Percentiles rank a stretch among this genome's conserved stretches.
Evolutionary conservation across 2,888 invertebrate species (phyloP).

Genomic region (Drosophila aldrichi): DNA sequence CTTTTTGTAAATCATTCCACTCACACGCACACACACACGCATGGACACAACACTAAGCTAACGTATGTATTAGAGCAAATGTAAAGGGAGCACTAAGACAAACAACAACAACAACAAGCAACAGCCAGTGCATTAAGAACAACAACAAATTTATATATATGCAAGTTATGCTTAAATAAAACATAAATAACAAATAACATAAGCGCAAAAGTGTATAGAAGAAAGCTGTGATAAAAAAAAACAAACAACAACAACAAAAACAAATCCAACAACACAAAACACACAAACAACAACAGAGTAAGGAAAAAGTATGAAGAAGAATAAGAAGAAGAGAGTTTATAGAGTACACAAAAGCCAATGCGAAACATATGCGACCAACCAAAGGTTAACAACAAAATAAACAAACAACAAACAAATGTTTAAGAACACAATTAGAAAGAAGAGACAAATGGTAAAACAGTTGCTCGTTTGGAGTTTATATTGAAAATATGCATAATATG

Average conservation of each 20-base stretch:
- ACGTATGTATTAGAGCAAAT: slow-evolving; percentile 64
- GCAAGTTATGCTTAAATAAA: slow-evolving; percentile 73
- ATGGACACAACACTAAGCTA: slow-evolving; percentile 51
- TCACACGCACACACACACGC: slow-evolving; percentile 18
- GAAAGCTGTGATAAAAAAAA: slow-evolving; percentile 72
- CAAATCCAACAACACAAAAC: slow-evolving; percentile 40
- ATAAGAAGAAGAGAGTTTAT: neutral
- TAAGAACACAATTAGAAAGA: slow-evolving; percentile 19
- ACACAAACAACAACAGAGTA: slow-evolving; percentile 35
- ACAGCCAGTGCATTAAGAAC: slow-evolving; percentile 60
- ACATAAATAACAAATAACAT: slow-evolving; percentile 43
- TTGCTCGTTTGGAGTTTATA: slow-evolving; percentile 26
- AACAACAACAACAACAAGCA: slow-evolving; percentile 17
- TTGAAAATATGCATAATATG: slow-evolving; percentile 39
- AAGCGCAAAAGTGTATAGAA: slow-evolving; percentile 65
- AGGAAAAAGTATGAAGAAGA: neutral
- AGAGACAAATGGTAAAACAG: slow-evolving; percentile 7
- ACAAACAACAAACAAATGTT: slow-evolving; percentile 15
- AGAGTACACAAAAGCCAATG: slow-evolving; percentile 63
- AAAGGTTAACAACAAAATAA: slow-evolving; percentile 73
- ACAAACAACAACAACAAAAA: slow-evolving; percentile 47
- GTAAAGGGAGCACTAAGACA: slow-evolving; percentile 33
- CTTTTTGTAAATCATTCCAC: slow-evolving; percentile 78
- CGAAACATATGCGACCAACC: slow-evolving; percentile 79
- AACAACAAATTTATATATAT: slow-evolving; percentile 63